Percentiles rank a stretch among this genome's conserved stretches.
Conservation (phyloP, 92 coral and sea anemone genomes). For the Micromussa lordhowensis region DNA sequence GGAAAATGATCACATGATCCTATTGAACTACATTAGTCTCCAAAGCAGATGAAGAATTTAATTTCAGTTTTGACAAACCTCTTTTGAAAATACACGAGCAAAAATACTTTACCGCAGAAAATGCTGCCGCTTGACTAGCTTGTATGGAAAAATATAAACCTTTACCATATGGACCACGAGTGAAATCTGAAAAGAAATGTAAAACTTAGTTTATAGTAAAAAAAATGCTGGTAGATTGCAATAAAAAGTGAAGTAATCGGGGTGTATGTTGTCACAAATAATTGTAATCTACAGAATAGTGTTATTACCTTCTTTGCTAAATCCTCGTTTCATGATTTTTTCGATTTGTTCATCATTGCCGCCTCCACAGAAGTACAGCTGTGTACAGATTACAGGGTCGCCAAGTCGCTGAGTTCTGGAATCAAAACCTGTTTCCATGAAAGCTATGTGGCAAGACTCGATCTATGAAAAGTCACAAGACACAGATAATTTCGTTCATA, state of each 20-base stretch:
- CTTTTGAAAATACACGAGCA: not conserved
- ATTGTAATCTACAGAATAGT: not conserved
- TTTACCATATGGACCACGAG: constrained; percentile 78
- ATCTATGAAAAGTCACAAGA: constrained; percentile 31
- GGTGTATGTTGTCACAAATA: not conserved
- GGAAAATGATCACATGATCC: too few relatives aligned
- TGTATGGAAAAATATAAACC: constrained; percentile 84
- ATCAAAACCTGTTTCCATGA: constrained; percentile 79
- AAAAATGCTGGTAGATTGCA: not conserved
- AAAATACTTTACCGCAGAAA: constrained; percentile 63
- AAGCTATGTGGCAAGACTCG: constrained; percentile 78
- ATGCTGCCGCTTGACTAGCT: constrained; percentile 79
- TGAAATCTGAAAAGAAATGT: constrained; percentile 69
- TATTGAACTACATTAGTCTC: not conserved
- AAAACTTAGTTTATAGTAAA: too few relatives aligned
- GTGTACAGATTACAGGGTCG: constrained; percentile 75
- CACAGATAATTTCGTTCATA: too few relatives aligned
- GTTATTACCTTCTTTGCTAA: constrained; percentile 73
- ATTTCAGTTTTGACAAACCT: not conserved
- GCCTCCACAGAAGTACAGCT: constrained; percentile 79
- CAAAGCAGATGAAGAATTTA: not conserved
- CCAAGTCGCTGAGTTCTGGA: constrained; percentile 63
- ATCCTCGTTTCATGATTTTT: constrained; percentile 76
- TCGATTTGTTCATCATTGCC: constrained; percentile 61
- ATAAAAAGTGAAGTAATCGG: not conserved